Conservation (phyloP, 1,140 invertebrate species). For the Tenebrio molitor region DNA sequence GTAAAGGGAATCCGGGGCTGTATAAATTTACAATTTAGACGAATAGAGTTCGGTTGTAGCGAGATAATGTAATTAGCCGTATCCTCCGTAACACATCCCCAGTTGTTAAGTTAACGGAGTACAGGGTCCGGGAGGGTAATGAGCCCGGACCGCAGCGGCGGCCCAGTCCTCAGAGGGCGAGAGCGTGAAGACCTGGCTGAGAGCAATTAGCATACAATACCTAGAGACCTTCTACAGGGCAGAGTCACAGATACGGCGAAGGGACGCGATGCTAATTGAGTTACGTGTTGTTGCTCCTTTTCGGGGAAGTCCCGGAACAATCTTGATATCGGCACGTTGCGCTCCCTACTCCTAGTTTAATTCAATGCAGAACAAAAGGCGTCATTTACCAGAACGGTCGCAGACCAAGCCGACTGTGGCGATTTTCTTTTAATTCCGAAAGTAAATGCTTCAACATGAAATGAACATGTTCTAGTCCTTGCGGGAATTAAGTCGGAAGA, state of each 20-base stretch:
- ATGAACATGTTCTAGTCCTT: too few relatives aligned
- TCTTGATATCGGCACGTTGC: neutral
- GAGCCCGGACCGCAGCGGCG: constrained; percentile 48
- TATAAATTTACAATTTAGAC: constrained; percentile 53
- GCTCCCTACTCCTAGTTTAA: neutral
- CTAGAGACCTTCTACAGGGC: constrained; percentile 18
- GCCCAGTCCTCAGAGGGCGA: constrained; percentile 9
- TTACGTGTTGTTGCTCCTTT: constrained; percentile 22
- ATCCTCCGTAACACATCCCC: constrained; percentile 51
- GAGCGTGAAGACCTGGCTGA: constrained; percentile 36
- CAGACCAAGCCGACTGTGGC: too few relatives aligned
- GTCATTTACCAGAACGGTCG: constrained; percentile 15
- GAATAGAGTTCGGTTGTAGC: constrained; percentile 47
- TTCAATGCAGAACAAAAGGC: neutral
- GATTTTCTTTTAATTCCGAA: too few relatives aligned
- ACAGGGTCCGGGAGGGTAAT: constrained; percentile 47
- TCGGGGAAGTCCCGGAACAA: neutral
- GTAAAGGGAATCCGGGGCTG: constrained; percentile 43
- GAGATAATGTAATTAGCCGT: constrained; percentile 49
- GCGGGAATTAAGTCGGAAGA: too few relatives aligned
- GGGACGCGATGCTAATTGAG: constrained; percentile 29
- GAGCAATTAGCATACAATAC: constrained; percentile 51
- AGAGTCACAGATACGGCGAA: constrained; percentile 22
- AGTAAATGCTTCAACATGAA: too few relatives aligned
- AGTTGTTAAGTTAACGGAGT: constrained; percentile 51